A percentile compares a stretch with the other conserved stretches of the same genome.
These are phyloP conservation scores for Trogon surrucura DNA, from an alignment of 2,113 vertebrate genomes.

Conservation along the genomic window DNA sequence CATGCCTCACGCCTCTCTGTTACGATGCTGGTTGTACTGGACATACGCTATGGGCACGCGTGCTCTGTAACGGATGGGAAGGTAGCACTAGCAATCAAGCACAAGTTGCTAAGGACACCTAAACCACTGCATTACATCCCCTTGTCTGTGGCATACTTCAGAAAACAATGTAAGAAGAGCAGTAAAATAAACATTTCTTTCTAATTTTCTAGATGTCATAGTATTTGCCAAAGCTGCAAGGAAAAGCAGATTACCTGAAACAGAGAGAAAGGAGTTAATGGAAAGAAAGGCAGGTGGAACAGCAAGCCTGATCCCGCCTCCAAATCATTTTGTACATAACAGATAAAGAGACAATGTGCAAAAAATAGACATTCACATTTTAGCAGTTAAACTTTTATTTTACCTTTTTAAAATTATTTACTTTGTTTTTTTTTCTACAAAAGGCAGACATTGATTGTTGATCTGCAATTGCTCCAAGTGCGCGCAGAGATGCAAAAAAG, in stretches of 20 bases:
- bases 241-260: conserved; percentile 79
- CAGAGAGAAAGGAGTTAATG: conserved; percentile 67
- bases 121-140: conserved; percentile 59
- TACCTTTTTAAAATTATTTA: conserved; percentile 80
- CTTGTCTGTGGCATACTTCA: conserved; percentile 68
- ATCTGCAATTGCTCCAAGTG: conserved; percentile 71
- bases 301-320: conserved; percentile 46
- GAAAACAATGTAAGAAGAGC: conserved; percentile 68
- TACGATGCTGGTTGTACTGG: neutral
- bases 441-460: conserved; percentile 80
- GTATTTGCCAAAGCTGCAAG: conserved; percentile 67
- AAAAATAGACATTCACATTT: conserved; percentile 89
- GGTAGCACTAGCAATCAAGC: conserved; percentile 55
- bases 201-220: conserved; percentile 72
- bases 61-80: conserved; percentile 33
- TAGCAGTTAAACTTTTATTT: conserved; percentile 84
- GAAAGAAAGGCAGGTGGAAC: conserved; percentile 61
- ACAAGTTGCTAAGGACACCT: conserved; percentile 41
- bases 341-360: conserved; percentile 82
- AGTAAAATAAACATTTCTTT: conserved; percentile 60
- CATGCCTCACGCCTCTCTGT: neutral
- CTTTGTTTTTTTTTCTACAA: conserved; percentile 81
- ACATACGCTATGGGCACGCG: conserved; percentile 24
- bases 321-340: conserved; percentile 76
- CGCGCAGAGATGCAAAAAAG: conserved; percentile 61